Evolutionary conservation across 2,888 invertebrate species (phyloP).

Genomic region (Byasa hedistus): DNA sequence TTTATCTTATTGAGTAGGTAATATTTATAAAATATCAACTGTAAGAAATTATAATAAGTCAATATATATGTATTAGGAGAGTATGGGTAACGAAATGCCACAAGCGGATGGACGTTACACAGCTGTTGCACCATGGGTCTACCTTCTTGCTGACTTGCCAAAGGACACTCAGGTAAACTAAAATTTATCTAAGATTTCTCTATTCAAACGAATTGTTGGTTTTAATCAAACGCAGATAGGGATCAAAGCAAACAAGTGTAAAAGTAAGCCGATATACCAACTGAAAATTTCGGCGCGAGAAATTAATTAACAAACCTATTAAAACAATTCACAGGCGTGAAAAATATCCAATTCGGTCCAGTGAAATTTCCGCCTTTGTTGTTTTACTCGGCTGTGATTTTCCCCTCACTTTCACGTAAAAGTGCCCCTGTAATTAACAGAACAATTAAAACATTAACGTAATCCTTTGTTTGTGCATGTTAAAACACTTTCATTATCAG

Average conservation of each 20-base stretch:
- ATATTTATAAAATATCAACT: not conserved
- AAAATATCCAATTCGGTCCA: constrained; percentile 12
- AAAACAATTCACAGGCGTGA: constrained; percentile 12
- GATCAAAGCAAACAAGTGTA: not conserved
- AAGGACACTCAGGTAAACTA: constrained; percentile 66
- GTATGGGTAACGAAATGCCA: constrained; percentile 71
- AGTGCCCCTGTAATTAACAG: constrained; percentile 20
- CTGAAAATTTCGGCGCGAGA: constrained; percentile 1
- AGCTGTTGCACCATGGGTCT: constrained; percentile 61
- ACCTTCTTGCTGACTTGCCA: constrained; percentile 64
- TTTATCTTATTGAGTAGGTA: not conserved
- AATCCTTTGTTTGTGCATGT: not conserved
- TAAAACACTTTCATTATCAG: not conserved
- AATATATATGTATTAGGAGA: constrained; percentile 46
- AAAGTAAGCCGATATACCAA: not conserved
- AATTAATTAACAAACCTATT: constrained; percentile 18
- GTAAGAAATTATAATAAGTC: not conserved
- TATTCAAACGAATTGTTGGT: not conserved
- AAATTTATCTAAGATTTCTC: not conserved
- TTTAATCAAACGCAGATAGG: not conserved
- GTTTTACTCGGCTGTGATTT: constrained; percentile 23
- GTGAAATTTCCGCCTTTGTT: constrained; percentile 20
- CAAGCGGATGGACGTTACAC: constrained; percentile 76
- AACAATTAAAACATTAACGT: constrained; percentile 12
- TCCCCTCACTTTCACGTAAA: constrained; percentile 10